Evolutionary conservation across 2,113 vertebrate genomes (phyloP), one percentile per base, ranked within the genome.

Genomic region (Lynx canadensis): DNA sequence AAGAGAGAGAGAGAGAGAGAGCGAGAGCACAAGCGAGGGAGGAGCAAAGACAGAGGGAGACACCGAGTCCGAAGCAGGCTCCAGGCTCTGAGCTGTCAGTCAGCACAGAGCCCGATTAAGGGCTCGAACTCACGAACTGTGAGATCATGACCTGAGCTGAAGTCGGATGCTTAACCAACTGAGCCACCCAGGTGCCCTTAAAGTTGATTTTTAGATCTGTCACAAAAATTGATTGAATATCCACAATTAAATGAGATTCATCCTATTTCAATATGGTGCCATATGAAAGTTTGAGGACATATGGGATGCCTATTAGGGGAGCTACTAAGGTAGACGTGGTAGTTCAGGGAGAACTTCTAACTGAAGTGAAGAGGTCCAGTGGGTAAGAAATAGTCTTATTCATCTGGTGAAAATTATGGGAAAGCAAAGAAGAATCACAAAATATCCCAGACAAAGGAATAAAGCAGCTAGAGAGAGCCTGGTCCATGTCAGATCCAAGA

Each of bases 211-310:
- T 76, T 68, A 91, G 85, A 45, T 23, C 60, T 36, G 23, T 60
- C 25, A 48, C 89, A 95, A 94, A 80, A 66, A 45, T 55, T 45
- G 69, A 29, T 73, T 69, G 36, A 85, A 48, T 79, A 91, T 29
- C 76, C 31, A 79, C 60, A 69, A 25, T 69, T 91, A 71, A 91
- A 69, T 91, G 36, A 78, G 7, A 84, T 66, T 78, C 11, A 76
- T 85, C 38, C 94, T 69, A 78, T 85, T 73, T 91, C 60, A 95
- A 60, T 78, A 71, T 86, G 73, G 38, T 84, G 31, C 29, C 36
- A 0, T 71, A 50, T 69, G 33, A 60, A 95, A 48, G 48, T 90
- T 79, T 91, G 71, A 63, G 63, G 50, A 86, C 63, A 50, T 31
- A 69, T 69, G 38, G 52, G 81, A 79, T 79, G 60, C 31, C 13